Percentiles rank a stretch among this genome's conserved stretches.
phyloP scores from a whole-genome alignment of 37 sponge, comb jelly and placozoan genomes.

The Axinella damicornis region DNA sequence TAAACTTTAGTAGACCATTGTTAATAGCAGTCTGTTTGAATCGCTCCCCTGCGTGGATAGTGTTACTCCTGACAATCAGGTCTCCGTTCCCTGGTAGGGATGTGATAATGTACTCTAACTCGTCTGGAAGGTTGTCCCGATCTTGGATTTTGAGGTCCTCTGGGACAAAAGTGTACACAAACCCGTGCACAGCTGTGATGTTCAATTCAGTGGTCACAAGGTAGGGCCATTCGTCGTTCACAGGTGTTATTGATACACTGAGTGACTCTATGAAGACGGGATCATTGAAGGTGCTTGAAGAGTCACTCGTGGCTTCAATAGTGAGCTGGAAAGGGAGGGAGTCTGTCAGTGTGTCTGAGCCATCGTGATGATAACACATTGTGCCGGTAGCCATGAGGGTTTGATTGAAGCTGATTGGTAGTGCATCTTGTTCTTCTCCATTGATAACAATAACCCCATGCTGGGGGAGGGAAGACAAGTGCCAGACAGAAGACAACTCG shows the following conservation, averaged over 20 bases:
- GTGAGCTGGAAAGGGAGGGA: constrained; percentile 10
- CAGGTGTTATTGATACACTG: constrained; percentile 2
- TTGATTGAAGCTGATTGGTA: constrained; percentile 26
- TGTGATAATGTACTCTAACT: constrained; percentile 8
- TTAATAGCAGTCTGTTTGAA: constrained; percentile 71
- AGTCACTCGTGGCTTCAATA: background rate
- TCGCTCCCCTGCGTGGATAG: background rate
- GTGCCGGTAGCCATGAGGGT: background rate
- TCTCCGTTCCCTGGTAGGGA: background rate
- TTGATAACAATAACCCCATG: constrained; percentile 2
- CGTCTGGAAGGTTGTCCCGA: constrained; percentile 44
- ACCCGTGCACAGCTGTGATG: constrained; percentile 14
- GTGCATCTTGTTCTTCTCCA: background rate
- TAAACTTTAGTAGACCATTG: constrained; percentile 4
- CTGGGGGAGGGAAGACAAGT: background rate
- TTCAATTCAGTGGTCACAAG: background rate
- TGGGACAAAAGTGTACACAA: background rate
- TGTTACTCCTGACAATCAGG: background rate
- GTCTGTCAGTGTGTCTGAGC: constrained; percentile 27
- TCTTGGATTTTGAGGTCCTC: constrained; percentile 39
- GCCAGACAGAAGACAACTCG: constrained; percentile 9
- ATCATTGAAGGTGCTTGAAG: background rate
- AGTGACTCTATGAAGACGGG: background rate
- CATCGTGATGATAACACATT: constrained; percentile 58
- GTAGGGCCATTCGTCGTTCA: constrained; percentile 56